Base-by-base conservation (phyloP, 2,888 invertebrate genomes). In the Lissocephala sabroskyi region DNA sequence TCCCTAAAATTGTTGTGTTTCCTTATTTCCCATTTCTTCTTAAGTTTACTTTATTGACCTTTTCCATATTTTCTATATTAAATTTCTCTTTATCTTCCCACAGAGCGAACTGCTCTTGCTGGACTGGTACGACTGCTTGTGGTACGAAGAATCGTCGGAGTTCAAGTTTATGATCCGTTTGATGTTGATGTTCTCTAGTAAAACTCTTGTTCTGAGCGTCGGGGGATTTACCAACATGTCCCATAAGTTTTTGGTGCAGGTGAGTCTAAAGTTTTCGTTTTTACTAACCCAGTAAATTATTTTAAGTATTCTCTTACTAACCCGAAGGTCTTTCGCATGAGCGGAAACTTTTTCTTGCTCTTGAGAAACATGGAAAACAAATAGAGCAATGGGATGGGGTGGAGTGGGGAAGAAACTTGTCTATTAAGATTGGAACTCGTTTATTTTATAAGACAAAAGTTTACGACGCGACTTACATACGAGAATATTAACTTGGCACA, bases 161-260 rank as follows among this genome's bases (percentile, higher is more conserved):
- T 83, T 75, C 18, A 65, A 76, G 43, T 60, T 58, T 14, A 53
- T 77, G 5, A 59, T 79, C 1, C 63, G 62, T 28, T 68, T 82
- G 49, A 80, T 82, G 82, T 44, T 82, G 1, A 18, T 80, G 2
- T 71, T 78, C 14, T 62, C 73, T 0, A 65, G 63, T 16, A 61
- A 60, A 2, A 42, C 53, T 2, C 61, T 79, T 40, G 40, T 47
- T 0, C 30, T 82, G n/a, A 62, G 70, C 35, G 79, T 79, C 0
- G 78, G 70, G 0, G 78, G 81, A 16, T 82, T 81, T 46, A 57
- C 73, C 1, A 78, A 64, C 28, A 62, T 82, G 55, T 78, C 79
- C 2, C 56, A 79, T 2, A 53, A 63, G 11, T 80, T 83, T 11
- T 49, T 81, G 10, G 59, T 79, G 2, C 51, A 64, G 49, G 81